Evolutionary conservation across 1,140 invertebrate genomes (phyloP), one percentile per base, ranked within the genome.

Genomic region (Leptoteleia sp.): DNA sequence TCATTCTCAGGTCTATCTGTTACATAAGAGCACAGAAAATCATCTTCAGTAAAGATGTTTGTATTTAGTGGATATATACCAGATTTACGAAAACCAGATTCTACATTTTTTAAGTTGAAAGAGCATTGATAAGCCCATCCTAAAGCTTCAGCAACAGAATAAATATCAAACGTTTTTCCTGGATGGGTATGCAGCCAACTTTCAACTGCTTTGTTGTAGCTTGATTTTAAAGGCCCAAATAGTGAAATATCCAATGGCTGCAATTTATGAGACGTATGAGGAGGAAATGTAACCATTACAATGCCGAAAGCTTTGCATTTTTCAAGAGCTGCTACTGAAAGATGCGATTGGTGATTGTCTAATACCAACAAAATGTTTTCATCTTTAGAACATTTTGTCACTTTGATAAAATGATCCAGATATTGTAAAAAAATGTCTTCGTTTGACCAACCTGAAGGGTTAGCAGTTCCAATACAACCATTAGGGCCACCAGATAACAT

Each of bases 391-490:
- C 27, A 35, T 6, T 27, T 0, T 1, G 33, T n/a, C 19, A 9
- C 40, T 29, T 25, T 48, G 1, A 64, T 31, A 38, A 64, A 64
- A 35, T 50, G 59, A 37, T 64, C 17, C 1, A 62, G 25, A 0
- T 50, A 43, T 50, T 48, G 7, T 17, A 16, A 6, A 86, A 91
- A 91, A 55, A 85, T 65, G n/a, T 79, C 61, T n/a, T 62, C 72
- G 22, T 76, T 89, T 84, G 91, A 90, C 89, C 90, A 91, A 2
- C 90, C 91, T 72, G 76, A 85, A 68, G 12, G 76, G 67, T 84
- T 81, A 2, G 88, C 85, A 17, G 64, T 79, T 22, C 87, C 90
- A 29, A 85, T 48, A 48, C 79, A 83, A 62, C 90, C 89, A 13
- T 80, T 16, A 13, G 84, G 84, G n/a, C 77, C 80, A 67, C 72